phyloP scores from a whole-genome alignment of 2,113 vertebrate genomes.

The Puma concolor region DNA sequence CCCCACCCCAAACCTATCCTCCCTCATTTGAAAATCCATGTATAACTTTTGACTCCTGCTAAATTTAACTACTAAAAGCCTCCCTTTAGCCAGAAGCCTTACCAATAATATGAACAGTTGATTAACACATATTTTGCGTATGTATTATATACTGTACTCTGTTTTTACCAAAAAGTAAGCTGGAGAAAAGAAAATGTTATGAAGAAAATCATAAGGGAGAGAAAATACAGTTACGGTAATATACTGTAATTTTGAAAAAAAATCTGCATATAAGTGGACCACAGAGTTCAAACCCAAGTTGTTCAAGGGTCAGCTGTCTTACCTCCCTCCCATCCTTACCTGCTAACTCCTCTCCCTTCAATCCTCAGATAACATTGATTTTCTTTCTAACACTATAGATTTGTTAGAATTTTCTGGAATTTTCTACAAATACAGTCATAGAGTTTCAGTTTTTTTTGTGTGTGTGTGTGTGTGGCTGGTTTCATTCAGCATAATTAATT shows the following conservation, averaged over 20 bases:
- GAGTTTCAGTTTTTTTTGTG: not conserved
- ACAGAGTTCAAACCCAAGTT: not conserved
- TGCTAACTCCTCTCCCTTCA: not conserved
- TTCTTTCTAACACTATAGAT: not conserved
- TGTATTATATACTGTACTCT: not conserved
- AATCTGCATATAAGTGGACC: not conserved
- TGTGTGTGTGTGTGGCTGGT: not conserved
- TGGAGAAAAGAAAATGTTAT: not conserved
- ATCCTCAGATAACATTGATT: not conserved
- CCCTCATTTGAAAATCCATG: not conserved
- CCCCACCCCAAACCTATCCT: not conserved
- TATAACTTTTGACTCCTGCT: not conserved
- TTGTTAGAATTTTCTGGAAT: slow-evolving; percentile 32
- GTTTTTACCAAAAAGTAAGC: not conserved
- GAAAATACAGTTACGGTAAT: not conserved
- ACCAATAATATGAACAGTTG: not conserved
- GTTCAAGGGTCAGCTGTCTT: not conserved
- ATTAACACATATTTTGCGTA: not conserved
- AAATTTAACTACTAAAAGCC: not conserved
- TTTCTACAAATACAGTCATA: not conserved
- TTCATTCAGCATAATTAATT: not conserved
- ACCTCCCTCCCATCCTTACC: not conserved
- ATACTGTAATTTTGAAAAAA: not conserved
- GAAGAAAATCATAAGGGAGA: not conserved
- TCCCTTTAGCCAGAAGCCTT: not conserved